Evolutionary conservation across 2,888 invertebrate genomes (phyloP).

Genomic region (Apamea monoglypha): DNA sequence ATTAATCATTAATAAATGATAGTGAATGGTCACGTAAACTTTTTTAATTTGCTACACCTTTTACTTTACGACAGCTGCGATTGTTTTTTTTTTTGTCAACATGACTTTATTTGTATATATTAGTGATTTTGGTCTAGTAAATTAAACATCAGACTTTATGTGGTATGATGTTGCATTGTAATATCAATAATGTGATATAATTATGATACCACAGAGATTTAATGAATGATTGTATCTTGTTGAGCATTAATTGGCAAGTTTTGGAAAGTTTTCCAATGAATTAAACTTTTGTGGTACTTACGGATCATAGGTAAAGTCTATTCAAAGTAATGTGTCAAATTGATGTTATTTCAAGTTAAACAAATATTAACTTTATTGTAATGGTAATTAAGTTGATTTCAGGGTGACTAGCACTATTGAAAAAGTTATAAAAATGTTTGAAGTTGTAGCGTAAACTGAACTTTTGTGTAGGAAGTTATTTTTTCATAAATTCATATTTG

Average conservation of each 20-base stretch:
- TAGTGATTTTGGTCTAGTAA: background rate
- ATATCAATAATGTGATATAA: slow-evolving; percentile 1
- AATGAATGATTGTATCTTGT: background rate
- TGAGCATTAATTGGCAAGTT: background rate
- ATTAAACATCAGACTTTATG: background rate
- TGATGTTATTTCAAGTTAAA: too few relatives aligned
- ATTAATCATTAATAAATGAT: background rate
- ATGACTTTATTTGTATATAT: background rate
- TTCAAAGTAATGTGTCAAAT: too few relatives aligned
- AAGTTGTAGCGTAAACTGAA: too few relatives aligned
- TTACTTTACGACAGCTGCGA: background rate
- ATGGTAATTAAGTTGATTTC: too few relatives aligned
- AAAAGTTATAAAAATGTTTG: too few relatives aligned
- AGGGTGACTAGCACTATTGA: too few relatives aligned
- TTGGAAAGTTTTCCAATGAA: background rate
- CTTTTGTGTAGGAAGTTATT: too few relatives aligned
- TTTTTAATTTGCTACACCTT: background rate
- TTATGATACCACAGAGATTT: background rate
- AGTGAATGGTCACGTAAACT: background rate
- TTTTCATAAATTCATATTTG: too few relatives aligned
- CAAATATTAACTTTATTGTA: too few relatives aligned
- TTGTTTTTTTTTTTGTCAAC: background rate
- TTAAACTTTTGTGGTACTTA: background rate
- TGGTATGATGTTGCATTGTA: background rate
- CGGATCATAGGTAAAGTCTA: background rate